phyloP scores from a whole-genome alignment of 2,888 invertebrate species.

The Diplolepis rosae region DNA sequence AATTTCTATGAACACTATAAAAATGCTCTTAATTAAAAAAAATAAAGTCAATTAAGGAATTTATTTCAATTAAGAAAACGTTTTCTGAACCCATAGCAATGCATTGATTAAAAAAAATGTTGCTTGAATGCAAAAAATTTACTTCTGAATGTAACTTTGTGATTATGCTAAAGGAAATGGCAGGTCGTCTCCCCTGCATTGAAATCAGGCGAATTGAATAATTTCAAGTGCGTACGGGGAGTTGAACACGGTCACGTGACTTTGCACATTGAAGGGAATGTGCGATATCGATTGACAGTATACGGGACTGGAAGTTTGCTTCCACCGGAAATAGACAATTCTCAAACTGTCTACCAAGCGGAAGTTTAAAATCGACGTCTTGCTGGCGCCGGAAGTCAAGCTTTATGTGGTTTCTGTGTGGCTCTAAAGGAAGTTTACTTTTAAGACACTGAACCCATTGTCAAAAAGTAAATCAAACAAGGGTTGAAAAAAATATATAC shows the following conservation, averaged over 20 bases:
- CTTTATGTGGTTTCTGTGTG: neutral
- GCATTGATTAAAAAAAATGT: no score
- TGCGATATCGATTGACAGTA: constrained; percentile 14
- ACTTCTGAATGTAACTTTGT: no score
- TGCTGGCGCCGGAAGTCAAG: constrained; percentile 19
- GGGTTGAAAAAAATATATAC: no score
- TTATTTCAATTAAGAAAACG: no score
- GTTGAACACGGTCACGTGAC: constrained; percentile 17
- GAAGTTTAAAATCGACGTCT: neutral
- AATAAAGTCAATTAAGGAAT: no score
- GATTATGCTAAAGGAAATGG: constrained; percentile 1
- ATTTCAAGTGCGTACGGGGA: neutral
- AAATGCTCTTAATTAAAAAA: no score
- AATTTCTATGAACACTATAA: no score
- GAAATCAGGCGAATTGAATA: neutral
- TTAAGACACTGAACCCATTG: neutral
- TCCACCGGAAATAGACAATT: constrained; percentile 21
- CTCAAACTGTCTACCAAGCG: constrained; percentile 1
- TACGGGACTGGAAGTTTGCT: constrained; percentile 15
- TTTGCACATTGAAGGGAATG: constrained; percentile 1
- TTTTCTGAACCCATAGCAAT: no score
- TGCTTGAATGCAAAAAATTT: no score
- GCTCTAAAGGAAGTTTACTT: neutral
- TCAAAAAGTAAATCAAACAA: neutral
- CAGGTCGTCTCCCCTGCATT: neutral